Conservation (phyloP, 1,140 invertebrate genomes). For the Gonioctena quinquepunctata region DNA sequence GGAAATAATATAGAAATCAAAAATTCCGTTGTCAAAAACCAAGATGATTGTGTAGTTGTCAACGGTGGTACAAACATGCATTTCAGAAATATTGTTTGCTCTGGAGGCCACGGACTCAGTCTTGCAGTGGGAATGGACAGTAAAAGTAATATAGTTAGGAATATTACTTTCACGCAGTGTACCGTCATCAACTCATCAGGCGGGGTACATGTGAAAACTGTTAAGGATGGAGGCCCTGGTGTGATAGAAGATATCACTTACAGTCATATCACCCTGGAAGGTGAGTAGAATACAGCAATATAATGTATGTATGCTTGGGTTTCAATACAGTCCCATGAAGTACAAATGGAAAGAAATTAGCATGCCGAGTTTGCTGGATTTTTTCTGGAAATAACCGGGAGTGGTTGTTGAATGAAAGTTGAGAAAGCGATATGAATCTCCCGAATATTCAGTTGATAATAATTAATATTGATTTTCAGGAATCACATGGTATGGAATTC, state of each 20-base stretch:
- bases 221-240: not conserved
- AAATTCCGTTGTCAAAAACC: not conserved
- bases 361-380: too few species aligned
- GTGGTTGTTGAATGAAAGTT: too few species aligned
- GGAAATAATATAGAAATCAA: not conserved
- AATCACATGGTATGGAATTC: not conserved
- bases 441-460: too few species aligned
- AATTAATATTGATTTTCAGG: not conserved
- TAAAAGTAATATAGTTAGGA: not conserved
- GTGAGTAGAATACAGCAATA: too few species aligned
- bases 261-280: not conserved
- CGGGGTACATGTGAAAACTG: constrained; percentile 5
- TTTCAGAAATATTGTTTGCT: not conserved
- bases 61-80: constrained; percentile 5
- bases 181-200: not conserved
- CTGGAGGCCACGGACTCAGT: constrained; percentile 1
- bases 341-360: too few species aligned
- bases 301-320: too few species aligned
- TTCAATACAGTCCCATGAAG: too few species aligned
- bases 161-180: constrained; percentile 1
- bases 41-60: constrained; percentile 10
- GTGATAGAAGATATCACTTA: constrained; percentile 1
- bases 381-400: too few species aligned
- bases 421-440: too few species aligned
- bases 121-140: not conserved